Base-by-base conservation (phyloP, 2,113 vertebrate species). In the Perccottus glenii region DNA sequence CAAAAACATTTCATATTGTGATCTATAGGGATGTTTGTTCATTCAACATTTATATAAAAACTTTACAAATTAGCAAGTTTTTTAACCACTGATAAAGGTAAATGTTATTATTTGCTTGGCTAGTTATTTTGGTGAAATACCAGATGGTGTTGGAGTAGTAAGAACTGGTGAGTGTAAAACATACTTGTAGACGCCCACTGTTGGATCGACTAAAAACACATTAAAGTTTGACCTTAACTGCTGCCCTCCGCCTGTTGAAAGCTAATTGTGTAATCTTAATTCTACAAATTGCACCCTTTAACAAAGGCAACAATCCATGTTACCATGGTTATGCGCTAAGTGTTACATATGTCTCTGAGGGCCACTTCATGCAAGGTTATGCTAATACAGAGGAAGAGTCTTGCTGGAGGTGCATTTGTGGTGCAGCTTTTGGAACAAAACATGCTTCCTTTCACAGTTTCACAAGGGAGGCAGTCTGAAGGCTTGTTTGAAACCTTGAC, bases 291-390 rank as follows among this genome's bases (percentile, higher is more conserved):
- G 52, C 64, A 73, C 27, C 12, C 62, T 80, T 85, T 85, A 27
- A 77, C 47, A 46, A 71, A 70, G 77, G 71, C 77, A 58, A 70
- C 63, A 86, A 83, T 69, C 71, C 53, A 80, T 67, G 83, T 88
- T 75, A 73, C 51, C 50, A 67, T 43, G 74, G 64, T 81, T 84
- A 81, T 78, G 67, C 64, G 48, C 44, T 81, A 79, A 81, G 75
- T 85, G 71, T 73, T 68, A 73, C 67, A 33, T 8, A 52, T 9
- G 70, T 78, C 82, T 83, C 88, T 5, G 38, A 62, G 82, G 89
- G 64, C 62, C 35, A 42, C 61, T 86, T 82, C 69, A 61, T 44
- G 75, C 83, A 69, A 77, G 74, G 78, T 85, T 87, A 85, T 82
- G 77, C 83, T 86, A 90, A 90, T 82, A 64, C 27, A 57, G 58